These are phyloP conservation scores for Archivesica marissinica DNA, from an alignment of 1,140 invertebrate species.

Conservation along the genomic window DNA sequence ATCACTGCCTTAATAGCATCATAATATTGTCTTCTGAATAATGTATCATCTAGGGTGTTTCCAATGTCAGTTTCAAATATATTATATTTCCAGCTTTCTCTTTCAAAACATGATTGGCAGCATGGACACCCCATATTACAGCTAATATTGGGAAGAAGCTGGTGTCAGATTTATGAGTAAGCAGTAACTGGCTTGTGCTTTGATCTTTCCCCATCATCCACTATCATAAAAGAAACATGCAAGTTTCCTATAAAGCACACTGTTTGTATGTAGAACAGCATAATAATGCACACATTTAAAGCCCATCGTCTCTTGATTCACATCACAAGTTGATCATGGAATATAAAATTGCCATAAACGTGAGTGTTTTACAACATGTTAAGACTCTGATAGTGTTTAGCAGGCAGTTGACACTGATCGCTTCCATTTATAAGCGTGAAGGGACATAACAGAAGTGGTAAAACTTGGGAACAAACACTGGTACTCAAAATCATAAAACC, in stretches of 20 bases:
- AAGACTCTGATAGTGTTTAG: constrained; percentile 42
- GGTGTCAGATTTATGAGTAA: constrained; percentile 23
- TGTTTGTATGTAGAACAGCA: constrained; percentile 25
- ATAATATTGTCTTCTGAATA: no score
- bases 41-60: no score
- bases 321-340: constrained; percentile 57
- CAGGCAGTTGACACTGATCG: constrained; percentile 27
- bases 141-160: not conserved
- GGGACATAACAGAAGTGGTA: constrained; percentile 18
- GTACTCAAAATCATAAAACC: not conserved
- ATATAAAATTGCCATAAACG: constrained; percentile 60
- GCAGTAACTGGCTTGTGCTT: not conserved
- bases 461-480: constrained; percentile 9
- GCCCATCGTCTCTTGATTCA: constrained; percentile 48
- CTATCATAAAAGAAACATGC: constrained; percentile 49
- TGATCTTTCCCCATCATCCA: constrained; percentile 27
- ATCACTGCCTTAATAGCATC: no score
- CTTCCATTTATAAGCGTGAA: constrained; percentile 45
- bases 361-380: constrained; percentile 59
- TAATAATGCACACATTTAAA: constrained; percentile 40
- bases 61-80: no score
- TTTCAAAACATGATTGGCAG: not conserved
- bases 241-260: constrained; percentile 24
- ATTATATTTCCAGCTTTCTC: not conserved
- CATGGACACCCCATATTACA: not conserved